These are phyloP conservation scores for Mus musculus DNA, from an alignment of 2,113 vertebrate genomes.

Conservation along the genomic window DNA sequence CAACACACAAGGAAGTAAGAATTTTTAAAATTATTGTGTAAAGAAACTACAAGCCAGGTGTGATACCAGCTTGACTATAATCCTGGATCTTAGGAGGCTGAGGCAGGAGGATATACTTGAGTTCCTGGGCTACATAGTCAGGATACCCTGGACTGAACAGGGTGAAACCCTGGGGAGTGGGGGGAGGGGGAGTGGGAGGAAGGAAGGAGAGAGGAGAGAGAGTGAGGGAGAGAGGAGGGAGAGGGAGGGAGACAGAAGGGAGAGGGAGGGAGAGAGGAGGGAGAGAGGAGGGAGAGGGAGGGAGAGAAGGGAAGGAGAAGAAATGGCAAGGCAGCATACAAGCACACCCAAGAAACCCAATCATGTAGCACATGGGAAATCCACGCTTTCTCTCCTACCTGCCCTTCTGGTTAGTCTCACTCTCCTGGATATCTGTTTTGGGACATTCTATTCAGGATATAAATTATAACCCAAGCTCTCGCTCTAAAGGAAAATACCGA, in stretches of 20 bases:
- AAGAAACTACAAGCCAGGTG: not conserved
- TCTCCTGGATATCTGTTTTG: not conserved
- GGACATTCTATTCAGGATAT: not conserved
- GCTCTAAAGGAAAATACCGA: not conserved
- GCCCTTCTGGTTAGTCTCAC: not conserved
- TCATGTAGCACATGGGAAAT: not conserved
- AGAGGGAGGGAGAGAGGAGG: not conserved
- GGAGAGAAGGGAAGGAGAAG: no score
- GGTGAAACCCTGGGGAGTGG: not conserved
- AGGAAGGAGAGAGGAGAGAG: no score
- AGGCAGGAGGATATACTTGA: not conserved
- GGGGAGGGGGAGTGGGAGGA: rapidly evolving
- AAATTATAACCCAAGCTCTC: not conserved
- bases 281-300: no score
- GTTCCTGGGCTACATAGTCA: not conserved
- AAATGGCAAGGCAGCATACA: not conserved
- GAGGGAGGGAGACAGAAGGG: not conserved
- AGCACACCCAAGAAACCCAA: not conserved
- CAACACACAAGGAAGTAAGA: not conserved
- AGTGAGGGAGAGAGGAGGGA: rapidly evolving
- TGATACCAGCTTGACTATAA: not conserved
- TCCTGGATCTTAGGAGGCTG: not conserved
- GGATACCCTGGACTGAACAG: not conserved
- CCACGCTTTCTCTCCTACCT: not conserved
- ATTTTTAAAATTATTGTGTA: not conserved